phyloP scores from a whole-genome alignment of 2,113 vertebrate genomes.

The Aspidoscelis tigris region DNA sequence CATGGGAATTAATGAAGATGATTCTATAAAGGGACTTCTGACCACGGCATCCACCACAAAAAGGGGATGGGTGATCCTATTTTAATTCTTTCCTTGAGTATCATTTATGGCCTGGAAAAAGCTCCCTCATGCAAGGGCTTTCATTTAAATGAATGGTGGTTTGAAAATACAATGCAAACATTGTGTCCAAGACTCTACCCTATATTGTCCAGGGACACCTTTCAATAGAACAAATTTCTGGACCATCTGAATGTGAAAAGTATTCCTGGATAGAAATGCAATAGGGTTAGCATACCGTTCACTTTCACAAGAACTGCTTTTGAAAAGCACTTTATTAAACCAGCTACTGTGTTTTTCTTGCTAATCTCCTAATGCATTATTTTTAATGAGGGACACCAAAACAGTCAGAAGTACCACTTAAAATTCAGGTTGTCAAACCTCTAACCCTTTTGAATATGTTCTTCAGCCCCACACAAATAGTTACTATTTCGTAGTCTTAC shows the following conservation, averaged over 20 bases:
- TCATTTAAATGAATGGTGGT: constrained; percentile 58
- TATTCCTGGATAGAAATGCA: neutral
- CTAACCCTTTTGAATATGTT: constrained; percentile 35
- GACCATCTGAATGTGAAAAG: constrained; percentile 44
- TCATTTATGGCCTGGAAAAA: constrained; percentile 26
- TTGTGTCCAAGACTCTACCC: constrained; percentile 49
- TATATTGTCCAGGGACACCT: constrained; percentile 46
- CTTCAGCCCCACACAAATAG: neutral
- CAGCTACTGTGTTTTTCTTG: constrained; percentile 29
- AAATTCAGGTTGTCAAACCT: constrained; percentile 59
- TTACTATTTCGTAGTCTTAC: neutral
- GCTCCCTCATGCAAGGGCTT: constrained; percentile 50
- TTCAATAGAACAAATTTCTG: constrained; percentile 46
- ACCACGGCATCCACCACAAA: neutral
- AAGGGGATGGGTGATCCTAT: neutral
- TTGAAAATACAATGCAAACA: constrained; percentile 56
- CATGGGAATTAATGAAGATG: constrained; percentile 2
- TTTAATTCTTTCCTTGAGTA: constrained; percentile 53
- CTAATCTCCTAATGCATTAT: constrained; percentile 48
- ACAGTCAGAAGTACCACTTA: constrained; percentile 59
- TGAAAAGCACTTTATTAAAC: constrained; percentile 63
- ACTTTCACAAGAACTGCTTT: constrained; percentile 42
- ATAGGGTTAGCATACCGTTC: constrained; percentile 38
- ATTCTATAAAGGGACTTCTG: too few species aligned
- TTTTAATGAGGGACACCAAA: constrained; percentile 47